Conservation (phyloP, 2,797 vertebrate species). For the Cyclopterus lumpus region DNA sequence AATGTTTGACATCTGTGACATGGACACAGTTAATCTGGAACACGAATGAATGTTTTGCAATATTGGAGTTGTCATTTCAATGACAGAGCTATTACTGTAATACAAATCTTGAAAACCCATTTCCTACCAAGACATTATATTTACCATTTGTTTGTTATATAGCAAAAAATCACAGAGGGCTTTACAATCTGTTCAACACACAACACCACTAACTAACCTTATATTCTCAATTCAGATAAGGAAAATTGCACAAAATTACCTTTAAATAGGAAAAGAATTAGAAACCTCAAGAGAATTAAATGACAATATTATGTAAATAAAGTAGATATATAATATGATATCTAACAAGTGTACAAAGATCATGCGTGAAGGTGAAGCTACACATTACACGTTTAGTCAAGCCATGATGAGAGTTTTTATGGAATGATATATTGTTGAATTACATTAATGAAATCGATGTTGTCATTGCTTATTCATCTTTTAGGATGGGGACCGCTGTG, state of each 20-base stretch:
- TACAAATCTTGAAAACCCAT: background rate
- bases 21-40: conserved; percentile 4
- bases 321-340: background rate
- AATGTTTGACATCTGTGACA: background rate
- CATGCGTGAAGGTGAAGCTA: background rate
- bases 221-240: background rate
- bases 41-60: background rate
- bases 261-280: background rate
- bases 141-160: no score
- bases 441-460: conserved; percentile 41
- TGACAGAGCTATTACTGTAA: background rate
- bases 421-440: conserved; percentile 23
- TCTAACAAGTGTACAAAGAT: background rate
- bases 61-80: background rate
- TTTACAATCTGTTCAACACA: background rate
- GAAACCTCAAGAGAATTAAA: background rate
- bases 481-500: background rate
- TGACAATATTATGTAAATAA: background rate
- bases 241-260: background rate
- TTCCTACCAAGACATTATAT: background rate
- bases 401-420: conserved; percentile 9
- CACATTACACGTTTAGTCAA: conserved; percentile 5
- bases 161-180: background rate
- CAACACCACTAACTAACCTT: background rate
- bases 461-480: conserved; percentile 22